Base-by-base conservation (phyloP, 1,140 invertebrate species). In the Ephestia elutella region DNA sequence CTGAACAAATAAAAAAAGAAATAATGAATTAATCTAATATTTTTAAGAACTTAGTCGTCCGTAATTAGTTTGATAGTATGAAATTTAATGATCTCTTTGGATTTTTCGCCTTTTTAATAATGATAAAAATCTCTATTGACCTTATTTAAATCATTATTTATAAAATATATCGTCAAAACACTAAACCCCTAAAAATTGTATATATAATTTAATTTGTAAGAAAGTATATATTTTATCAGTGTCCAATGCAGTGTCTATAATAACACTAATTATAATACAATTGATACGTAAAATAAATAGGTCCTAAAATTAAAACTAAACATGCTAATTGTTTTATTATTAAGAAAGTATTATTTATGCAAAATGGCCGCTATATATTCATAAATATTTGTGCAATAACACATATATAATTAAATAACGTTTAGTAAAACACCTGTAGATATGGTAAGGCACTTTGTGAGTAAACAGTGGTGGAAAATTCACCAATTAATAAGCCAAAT, bases 181-280 rank as follows among this genome's bases (percentile, higher is more conserved):
- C n/a, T n/a, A 25, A 25, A 25, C 7, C 2, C 21, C 21, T 3
- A n/a, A n/a, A n/a, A n/a, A n/a, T n/a, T n/a, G n/a, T n/a, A n/a
- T n/a, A n/a, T n/a, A n/a, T n/a, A n/a, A n/a, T n/a, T n/a, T n/a
- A n/a, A n/a, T n/a, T n/a, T n/a, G n/a, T n/a, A n/a, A n/a, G n/a
- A n/a, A 3, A 25, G 66, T 71, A 79, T 79, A 67, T 62, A 59
- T 55, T 56, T 79, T 74, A 76, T 74, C 74, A 73, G 70, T 68
- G 72, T 11, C 30, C 30, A 32, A 32, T 32, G 30, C 30, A 11
- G 1, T 11, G 30, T 11, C 30, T 10, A 11, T 32, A 32, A 54
- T 59, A 64, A 60, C 63, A 73, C 64, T 80, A 80, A 63, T 49
- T 75, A 80, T 79, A 73, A 73, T 86, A 85, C 80, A 85, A 78